These are phyloP conservation scores for Cremastinae sp. DNA, from an alignment of 2,888 invertebrate genomes.

Conservation along the genomic window DNA sequence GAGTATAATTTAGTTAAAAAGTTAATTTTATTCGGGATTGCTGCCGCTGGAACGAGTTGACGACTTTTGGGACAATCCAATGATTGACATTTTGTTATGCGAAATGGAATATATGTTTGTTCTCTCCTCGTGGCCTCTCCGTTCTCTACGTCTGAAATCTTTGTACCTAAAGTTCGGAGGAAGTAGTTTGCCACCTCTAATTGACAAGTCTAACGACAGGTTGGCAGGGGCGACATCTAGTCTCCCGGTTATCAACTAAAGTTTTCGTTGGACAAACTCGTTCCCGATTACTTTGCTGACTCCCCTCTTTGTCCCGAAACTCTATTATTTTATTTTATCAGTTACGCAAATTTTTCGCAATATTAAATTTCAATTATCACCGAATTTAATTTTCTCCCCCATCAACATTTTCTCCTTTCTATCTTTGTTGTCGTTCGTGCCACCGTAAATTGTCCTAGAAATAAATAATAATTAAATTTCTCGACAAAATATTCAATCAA, in stretches of 20 bases:
- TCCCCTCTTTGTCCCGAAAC: neutral
- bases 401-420: too few species aligned
- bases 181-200: conserved; percentile 43
- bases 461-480: too few species aligned
- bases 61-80: too few species aligned
- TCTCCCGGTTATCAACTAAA: conserved; percentile 14
- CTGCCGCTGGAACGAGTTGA: too few species aligned
- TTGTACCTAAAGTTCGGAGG: conserved; percentile 6
- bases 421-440: too few species aligned
- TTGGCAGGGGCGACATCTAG: conserved; percentile 4
- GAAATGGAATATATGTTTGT: neutral
- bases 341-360: conserved; percentile 1
- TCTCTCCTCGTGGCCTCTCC: neutral
- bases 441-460: too few species aligned
- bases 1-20: too few species aligned
- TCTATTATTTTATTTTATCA: too few species aligned
- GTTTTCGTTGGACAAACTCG: conserved; percentile 20
- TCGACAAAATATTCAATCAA: too few species aligned
- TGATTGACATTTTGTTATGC: neutral
- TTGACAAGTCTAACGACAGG: conserved; percentile 35
- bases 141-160: neutral
- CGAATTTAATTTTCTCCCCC: too few species aligned
- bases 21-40: too few species aligned
- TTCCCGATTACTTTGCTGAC: neutral
- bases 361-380: too few species aligned